Evolutionary conservation across 2,888 invertebrate genomes (phyloP), one percentile per base, ranked within the genome.

Genomic region (Autographa pulchrina): DNA sequence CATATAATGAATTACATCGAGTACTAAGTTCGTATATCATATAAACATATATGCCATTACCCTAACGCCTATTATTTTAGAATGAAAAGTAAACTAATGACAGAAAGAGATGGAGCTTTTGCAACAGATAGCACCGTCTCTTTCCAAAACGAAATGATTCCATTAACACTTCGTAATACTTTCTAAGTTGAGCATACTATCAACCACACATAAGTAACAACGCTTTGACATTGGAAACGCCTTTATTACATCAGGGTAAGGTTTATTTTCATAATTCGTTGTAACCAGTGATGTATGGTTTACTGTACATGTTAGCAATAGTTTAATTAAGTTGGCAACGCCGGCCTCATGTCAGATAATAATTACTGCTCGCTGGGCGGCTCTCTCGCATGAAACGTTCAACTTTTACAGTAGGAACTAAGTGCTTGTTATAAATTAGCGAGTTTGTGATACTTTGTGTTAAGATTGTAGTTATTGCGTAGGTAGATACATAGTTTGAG

Each of bases 291-390:
- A 8, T 48, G 7, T n/a, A 2, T n/a, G 48, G 16, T 48, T 20
- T 56, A 65, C 31, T 35, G 68, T 65, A 59, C 56, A 58, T 62
- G 60, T 72, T 59, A 74, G 70, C n/a, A 75, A 74, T 77, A 76
- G 77, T 80, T 85, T 85, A 84, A 85, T 85, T 85, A 83, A 84
- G 81, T 81, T 77, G 65, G 78, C 69, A 71, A 75, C 80, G 75
- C 74, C 61, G 70, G 72, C 74, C 73, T 72, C 82, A 70, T 77
- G 81, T 81, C 64, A 78, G 81, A 80, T 71, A 80, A 80, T 79
- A 83, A 84, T 82, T 81, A 74, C 74, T 52, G 65, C 54, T 38
- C 66, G 70, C 70, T 77, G 80, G 74, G 41, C 73, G 73, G 68
- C 70, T 75, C 65, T 43, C 59, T 76, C 11, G 43, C 63, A 63